Evolutionary conservation across 2,797 vertebrate genomes (phyloP).

Genomic region (Pipistrellus pipistrellus): DNA sequence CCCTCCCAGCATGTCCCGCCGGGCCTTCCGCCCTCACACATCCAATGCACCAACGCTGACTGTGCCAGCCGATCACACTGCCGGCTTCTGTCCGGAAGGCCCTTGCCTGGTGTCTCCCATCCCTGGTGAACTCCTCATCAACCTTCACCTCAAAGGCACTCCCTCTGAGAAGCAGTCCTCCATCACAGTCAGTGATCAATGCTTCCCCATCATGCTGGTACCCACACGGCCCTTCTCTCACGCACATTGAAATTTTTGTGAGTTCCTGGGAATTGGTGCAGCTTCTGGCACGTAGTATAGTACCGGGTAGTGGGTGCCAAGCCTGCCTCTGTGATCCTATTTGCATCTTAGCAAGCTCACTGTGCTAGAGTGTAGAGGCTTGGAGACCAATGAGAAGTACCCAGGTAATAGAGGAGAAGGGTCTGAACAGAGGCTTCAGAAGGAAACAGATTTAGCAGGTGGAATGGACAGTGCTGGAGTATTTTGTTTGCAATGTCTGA

Average conservation of each 20-base stretch:
- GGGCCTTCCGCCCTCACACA: background rate
- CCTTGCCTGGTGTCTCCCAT: background rate
- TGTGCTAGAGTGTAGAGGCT: background rate
- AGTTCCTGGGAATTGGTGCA: background rate
- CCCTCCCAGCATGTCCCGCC: background rate
- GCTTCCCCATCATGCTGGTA: too few relatives aligned
- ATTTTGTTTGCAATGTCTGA: background rate
- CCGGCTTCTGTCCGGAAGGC: background rate
- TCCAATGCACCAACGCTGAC: background rate
- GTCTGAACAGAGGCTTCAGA: background rate
- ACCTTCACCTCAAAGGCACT: background rate
- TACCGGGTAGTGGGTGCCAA: background rate
- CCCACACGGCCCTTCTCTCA: background rate
- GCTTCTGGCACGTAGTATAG: background rate
- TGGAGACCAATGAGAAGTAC: background rate
- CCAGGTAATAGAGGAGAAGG: background rate
- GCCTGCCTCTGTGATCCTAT: background rate
- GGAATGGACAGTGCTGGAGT: background rate
- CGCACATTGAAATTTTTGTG: background rate
- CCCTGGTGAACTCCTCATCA: background rate
- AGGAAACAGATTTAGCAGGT: background rate
- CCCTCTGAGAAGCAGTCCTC: background rate
- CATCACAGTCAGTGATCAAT: too few relatives aligned
- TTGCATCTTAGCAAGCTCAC: background rate
- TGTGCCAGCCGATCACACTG: background rate